Evolutionary conservation across 1,140 invertebrate genomes (phyloP), one percentile per base, ranked within the genome.

Genomic region (Cotesia typhae): DNA sequence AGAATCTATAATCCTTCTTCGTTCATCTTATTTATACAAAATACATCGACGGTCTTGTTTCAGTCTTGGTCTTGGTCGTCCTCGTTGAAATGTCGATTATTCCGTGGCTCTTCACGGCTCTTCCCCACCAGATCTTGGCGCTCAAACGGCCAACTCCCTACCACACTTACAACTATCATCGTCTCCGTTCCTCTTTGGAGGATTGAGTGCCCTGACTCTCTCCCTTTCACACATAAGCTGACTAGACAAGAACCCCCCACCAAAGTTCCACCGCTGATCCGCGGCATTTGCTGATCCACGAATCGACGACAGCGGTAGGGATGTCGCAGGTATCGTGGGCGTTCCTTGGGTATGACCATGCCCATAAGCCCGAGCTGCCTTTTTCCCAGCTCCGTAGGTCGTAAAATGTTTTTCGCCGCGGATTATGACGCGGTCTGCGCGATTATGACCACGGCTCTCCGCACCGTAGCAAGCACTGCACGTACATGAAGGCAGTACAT

Each of bases 391-490:
- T 61, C 67, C 64, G 69, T 75, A 64, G 78, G 80, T 85, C 82
- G 81, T 85, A 83, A 85, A 87, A 85, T 81, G 85, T 86, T 85
- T 86, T 87, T 85, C 83, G 82, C 83, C 84, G 80, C 82, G 81
- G 85, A 87, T 87, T 87, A 87, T 87, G 84, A 87, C 85, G 84
- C 85, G 84, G 80, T 81, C 83, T 87, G 84, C 80, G 85, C 83
- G 85, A 87, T 87, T 86, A 86, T 83, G 81, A 86, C 81, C 84
- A 82, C 82, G 81, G 78, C 75, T 77, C 64, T 63, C 36, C 36
- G 35, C 35, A 51, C 35, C 60, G 37, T 60, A 60, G n/a, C 41
- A 4, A 52, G 67, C 68, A 70, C 61, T 2, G 64, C 51, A 60
- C 60, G 17, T 67, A 57, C 63, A 37, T 72, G 17, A 17, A 17